phyloP scores from a whole-genome alignment of 2,888 invertebrate species.

The Andrena marginata region DNA sequence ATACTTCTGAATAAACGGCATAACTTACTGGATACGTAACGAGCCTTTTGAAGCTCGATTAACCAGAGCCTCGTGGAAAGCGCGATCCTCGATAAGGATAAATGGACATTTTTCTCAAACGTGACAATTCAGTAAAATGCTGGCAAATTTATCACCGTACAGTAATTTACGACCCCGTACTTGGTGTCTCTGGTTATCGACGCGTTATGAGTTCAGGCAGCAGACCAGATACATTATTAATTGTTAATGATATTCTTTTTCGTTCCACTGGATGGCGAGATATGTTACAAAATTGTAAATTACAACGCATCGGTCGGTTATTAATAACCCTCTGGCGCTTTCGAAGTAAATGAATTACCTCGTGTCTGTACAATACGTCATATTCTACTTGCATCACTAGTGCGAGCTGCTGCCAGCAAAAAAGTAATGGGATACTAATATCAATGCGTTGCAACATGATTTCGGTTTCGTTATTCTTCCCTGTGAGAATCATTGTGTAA shows the following conservation, averaged over 20 bases:
- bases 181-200: constrained; percentile 46
- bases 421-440: constrained; percentile 43
- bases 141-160: constrained; percentile 43
- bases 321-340: constrained; percentile 34
- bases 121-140: constrained; percentile 45
- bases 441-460: constrained; percentile 24
- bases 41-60: constrained; percentile 42
- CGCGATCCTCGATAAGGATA: constrained; percentile 32
- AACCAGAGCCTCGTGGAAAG: constrained; percentile 26
- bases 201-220: constrained; percentile 40
- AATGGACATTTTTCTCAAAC: constrained; percentile 36
- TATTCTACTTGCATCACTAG: constrained; percentile 28
- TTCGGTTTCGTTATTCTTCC: constrained; percentile 18
- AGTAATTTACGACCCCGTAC: constrained; percentile 47
- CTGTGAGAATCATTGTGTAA: not conserved
- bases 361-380: constrained; percentile 43
- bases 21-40: constrained; percentile 20
- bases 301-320: constrained; percentile 36
- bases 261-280: constrained; percentile 19
- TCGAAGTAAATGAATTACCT: constrained; percentile 51
- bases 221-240: constrained; percentile 38
- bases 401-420: constrained; percentile 21
- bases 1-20: constrained; percentile 1
- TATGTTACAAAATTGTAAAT: constrained; percentile 51
- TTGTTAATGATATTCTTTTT: constrained; percentile 52